Conservation (phyloP, 2,888 invertebrate genomes). For the Macropis europaea region DNA sequence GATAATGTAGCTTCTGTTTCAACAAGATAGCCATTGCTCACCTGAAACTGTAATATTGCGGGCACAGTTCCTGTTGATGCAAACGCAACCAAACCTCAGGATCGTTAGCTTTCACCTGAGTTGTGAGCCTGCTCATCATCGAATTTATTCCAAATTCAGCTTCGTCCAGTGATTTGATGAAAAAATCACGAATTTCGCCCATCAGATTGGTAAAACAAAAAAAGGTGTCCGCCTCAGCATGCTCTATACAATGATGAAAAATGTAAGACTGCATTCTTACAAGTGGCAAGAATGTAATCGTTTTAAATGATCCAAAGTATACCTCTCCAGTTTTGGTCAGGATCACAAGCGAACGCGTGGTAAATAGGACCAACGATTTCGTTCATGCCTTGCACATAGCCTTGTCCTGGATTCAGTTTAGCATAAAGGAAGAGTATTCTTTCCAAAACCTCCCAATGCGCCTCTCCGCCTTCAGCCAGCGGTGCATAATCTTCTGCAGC, state of each 20-base stretch:
- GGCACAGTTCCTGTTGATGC: constrained; percentile 91
- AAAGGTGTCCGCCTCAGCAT: constrained; percentile 98
- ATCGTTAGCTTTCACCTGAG: constrained; percentile 89
- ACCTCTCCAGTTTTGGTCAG: constrained; percentile 90
- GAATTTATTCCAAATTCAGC: constrained; percentile 94
- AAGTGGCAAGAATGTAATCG: too few species aligned
- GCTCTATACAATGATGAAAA: constrained; percentile 85
- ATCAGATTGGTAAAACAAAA: constrained; percentile 99
- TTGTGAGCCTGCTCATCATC: constrained; percentile 92
- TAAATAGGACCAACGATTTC: constrained; percentile 99
- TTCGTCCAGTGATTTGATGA: constrained; percentile 97
- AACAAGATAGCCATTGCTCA: constrained; percentile 65
- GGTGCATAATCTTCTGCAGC: constrained; percentile 91
- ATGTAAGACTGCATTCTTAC: too few species aligned
- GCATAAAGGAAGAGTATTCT: constrained; percentile 98
- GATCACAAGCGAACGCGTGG: constrained; percentile 96
- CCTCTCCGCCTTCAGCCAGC: constrained; percentile 94
- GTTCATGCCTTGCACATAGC: constrained; percentile 99
- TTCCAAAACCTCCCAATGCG: constrained; percentile 99
- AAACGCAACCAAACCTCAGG: constrained; percentile 88
- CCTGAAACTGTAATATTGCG: constrained; percentile 98
- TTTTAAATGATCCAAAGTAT: too few species aligned
- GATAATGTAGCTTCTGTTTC: neutral
- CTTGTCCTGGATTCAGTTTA: constrained; percentile 98
- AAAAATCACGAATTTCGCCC: constrained; percentile 98